These are phyloP conservation scores for Zygogramma bicolorata DNA, from an alignment of 2,888 invertebrate genomes.

Conservation along the genomic window DNA sequence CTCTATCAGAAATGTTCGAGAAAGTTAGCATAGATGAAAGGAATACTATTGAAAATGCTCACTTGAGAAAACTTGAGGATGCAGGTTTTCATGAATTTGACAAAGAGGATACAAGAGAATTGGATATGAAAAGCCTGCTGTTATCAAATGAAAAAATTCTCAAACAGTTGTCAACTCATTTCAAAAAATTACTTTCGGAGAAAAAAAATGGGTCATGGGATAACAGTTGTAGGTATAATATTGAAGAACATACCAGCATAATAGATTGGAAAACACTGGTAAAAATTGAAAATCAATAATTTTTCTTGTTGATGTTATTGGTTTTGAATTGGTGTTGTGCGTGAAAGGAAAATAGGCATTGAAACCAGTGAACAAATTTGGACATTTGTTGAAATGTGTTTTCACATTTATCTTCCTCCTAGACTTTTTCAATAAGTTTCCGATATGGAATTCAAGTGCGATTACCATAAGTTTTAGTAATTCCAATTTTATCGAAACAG, in stretches of 20 bases:
- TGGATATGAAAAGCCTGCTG: slow-evolving; percentile 23
- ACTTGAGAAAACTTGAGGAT: not conserved
- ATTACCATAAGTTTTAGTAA: too few species aligned
- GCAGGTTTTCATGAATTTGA: slow-evolving; percentile 18
- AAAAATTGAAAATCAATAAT: not conserved
- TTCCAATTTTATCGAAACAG: too few species aligned
- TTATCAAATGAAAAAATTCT: slow-evolving; percentile 17
- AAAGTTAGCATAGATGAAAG: slow-evolving; percentile 18
- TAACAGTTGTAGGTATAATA: not conserved
- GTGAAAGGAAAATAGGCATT: too few species aligned
- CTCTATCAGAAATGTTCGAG: slow-evolving; percentile 16
- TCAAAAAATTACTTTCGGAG: not conserved
- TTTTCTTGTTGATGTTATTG: not conserved
- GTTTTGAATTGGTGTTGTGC: too few species aligned
- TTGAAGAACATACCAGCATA: not conserved
- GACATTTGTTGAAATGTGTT: too few species aligned
- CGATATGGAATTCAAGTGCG: too few species aligned
- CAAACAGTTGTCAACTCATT: slow-evolving; percentile 21
- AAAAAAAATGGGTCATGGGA: not conserved
- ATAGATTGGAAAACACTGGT: slow-evolving; percentile 22
- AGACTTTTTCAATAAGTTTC: too few species aligned
- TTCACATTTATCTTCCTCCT: too few species aligned
- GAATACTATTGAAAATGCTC: not conserved
- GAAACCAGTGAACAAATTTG: too few species aligned
- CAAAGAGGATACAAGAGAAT: slow-evolving; percentile 16